Evolutionary conservation across 2,888 invertebrate genomes (phyloP).

Genomic region (Plutella xylostella): DNA sequence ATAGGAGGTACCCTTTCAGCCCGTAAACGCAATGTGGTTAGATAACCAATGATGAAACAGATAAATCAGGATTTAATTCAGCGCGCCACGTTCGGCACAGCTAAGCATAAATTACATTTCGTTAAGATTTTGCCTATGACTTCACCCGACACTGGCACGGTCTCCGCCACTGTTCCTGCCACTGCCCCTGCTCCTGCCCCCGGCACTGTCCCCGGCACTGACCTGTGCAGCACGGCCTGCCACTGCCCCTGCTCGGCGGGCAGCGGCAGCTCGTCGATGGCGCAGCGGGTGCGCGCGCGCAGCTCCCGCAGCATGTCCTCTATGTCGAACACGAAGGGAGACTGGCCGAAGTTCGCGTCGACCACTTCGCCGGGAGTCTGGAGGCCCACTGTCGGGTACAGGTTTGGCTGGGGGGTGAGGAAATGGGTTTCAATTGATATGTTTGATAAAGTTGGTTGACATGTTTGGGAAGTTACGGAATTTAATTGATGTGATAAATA

Average conservation of each 20-base stretch:
- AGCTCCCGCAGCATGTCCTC: constrained; percentile 96
- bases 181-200: not conserved
- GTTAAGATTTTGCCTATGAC: too few relatives aligned
- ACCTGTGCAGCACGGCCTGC: constrained; percentile 94
- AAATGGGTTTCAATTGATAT: not conserved
- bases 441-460: not conserved
- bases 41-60: too few relatives aligned
- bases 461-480: too few relatives aligned
- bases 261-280: constrained; percentile 89
- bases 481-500: too few relatives aligned
- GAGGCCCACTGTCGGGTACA: constrained; percentile 98
- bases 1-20: too few relatives aligned
- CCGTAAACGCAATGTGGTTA: too few relatives aligned
- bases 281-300: constrained; percentile 82
- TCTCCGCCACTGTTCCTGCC: too few relatives aligned
- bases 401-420: constrained; percentile 87
- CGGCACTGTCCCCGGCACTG: too few relatives aligned
- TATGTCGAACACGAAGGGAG: constrained; percentile 97
- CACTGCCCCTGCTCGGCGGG: constrained; percentile 90
- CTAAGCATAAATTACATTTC: too few relatives aligned
- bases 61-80: too few relatives aligned
- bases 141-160: too few relatives aligned
- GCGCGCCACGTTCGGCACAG: too few relatives aligned
- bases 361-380: constrained; percentile 99
- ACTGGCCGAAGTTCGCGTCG: constrained; percentile 98